Percentiles rank a stretch among this genome's conserved stretches.
phyloP scores from a whole-genome alignment of 2,113 vertebrate genomes.

The Rhea americana region DNA sequence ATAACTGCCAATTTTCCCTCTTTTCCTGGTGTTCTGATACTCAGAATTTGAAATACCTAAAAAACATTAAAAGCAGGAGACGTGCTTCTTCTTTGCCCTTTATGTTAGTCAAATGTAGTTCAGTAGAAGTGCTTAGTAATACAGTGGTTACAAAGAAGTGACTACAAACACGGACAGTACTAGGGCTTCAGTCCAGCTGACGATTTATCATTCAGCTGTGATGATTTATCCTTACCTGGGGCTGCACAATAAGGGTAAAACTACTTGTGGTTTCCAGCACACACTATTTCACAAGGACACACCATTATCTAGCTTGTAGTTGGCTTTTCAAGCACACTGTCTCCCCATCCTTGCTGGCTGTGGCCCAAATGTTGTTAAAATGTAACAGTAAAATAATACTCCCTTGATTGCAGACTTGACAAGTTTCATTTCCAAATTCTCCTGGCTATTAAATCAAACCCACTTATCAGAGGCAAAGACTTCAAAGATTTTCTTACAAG shows the following conservation, averaged over 20 bases:
- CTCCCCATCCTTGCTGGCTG: background rate
- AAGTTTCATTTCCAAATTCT: background rate
- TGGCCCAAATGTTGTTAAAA: background rate
- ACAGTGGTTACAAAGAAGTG: background rate
- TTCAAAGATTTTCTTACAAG: background rate
- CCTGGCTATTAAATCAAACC: background rate
- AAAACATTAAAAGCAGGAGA: background rate
- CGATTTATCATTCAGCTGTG: background rate
- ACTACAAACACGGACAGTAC: background rate
- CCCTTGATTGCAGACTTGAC: background rate
- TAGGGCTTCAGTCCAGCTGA: background rate
- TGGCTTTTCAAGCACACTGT: background rate
- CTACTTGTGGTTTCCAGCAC: background rate
- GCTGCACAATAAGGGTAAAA: background rate
- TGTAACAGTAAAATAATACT: background rate
- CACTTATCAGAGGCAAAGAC: background rate
- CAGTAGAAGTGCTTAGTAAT: background rate
- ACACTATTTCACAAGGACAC: background rate
- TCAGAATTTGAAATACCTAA: background rate
- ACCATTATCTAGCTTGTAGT: accelerated
- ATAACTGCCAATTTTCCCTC: background rate
- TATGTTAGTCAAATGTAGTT: background rate
- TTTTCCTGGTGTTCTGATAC: background rate
- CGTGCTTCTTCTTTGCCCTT: background rate
- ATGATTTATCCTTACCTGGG: background rate